These are phyloP conservation scores for Atta texana DNA, from an alignment of 1,140 invertebrate species.

Conservation along the genomic window DNA sequence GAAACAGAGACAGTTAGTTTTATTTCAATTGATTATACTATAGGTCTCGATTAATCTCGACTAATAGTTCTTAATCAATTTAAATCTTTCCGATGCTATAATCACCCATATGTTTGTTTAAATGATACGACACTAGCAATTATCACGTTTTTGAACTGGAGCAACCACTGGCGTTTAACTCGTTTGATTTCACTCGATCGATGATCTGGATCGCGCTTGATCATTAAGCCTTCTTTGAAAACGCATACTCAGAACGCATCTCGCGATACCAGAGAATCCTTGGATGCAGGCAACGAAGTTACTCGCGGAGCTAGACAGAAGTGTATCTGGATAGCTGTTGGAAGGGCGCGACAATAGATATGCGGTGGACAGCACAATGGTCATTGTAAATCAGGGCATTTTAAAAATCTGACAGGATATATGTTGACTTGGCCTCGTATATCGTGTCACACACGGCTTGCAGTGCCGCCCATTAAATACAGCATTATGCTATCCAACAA, in stretches of 20 bases:
- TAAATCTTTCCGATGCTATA: slow-evolving; percentile 18
- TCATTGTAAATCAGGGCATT: slow-evolving; percentile 85
- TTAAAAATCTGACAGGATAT: slow-evolving; percentile 85
- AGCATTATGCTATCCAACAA: slow-evolving; percentile 83
- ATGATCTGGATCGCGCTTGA: slow-evolving; percentile 33
- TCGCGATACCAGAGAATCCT: slow-evolving; percentile 59
- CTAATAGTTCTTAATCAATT: slow-evolving; percentile 47
- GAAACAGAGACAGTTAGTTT: slow-evolving; percentile 14
- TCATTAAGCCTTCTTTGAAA: slow-evolving; percentile 58
- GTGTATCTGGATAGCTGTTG: slow-evolving; percentile 58
- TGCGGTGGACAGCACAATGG: slow-evolving; percentile 82
- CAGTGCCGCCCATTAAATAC: slow-evolving; percentile 83
- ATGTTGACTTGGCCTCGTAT: slow-evolving; percentile 84
- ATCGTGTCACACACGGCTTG: slow-evolving; percentile 80
- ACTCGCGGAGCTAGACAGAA: slow-evolving; percentile 66
- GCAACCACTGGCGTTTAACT: slow-evolving; percentile 27
- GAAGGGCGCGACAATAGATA: slow-evolving; percentile 82
- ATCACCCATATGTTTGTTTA: slow-evolving; percentile 25
- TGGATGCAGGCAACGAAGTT: slow-evolving; percentile 57
- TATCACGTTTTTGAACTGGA: slow-evolving; percentile 43
- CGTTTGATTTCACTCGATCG: slow-evolving; percentile 22
- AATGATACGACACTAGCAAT: slow-evolving; percentile 57
- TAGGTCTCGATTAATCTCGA: slow-evolving; percentile 47
- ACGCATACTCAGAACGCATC: slow-evolving; percentile 10
- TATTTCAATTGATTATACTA: slow-evolving; percentile 34